Evolutionary conservation across 2,888 invertebrate genomes (phyloP).

Genomic region (Pheosia tremula): DNA sequence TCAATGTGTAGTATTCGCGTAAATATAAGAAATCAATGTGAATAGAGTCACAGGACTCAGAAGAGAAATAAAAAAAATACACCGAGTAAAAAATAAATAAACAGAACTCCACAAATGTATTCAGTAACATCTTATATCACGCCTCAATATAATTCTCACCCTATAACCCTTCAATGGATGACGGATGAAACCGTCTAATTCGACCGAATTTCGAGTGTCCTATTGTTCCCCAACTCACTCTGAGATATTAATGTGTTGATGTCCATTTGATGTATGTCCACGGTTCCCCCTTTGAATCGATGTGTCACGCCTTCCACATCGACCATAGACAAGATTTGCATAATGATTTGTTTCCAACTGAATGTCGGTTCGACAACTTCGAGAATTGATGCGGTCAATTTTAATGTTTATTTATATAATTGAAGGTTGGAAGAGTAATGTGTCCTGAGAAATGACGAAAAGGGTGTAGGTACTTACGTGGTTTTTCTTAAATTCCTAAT

Average conservation of each 20-base stretch:
- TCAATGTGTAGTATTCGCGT: too few relatives aligned
- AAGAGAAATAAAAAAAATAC: too few relatives aligned
- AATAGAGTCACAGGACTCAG: background rate
- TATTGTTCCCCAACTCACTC: conserved; percentile 54
- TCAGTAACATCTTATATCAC: conserved; percentile 40
- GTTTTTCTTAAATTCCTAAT: too few relatives aligned
- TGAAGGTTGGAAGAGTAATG: too few relatives aligned
- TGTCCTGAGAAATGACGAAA: too few relatives aligned
- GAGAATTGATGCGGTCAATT: background rate
- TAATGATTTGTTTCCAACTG: conserved; percentile 55
- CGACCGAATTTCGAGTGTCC: conserved; percentile 53
- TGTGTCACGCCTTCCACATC: conserved; percentile 43
- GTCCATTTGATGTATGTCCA: conserved; percentile 60
- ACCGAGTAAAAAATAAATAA: background rate
- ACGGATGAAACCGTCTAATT: conserved; percentile 64
- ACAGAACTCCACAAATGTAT: conserved; percentile 44
- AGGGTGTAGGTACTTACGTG: too few relatives aligned
- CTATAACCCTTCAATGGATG: conserved; percentile 51
- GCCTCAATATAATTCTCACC: conserved; percentile 26
- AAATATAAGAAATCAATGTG: too few relatives aligned
- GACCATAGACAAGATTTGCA: conserved; percentile 57
- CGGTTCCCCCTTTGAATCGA: conserved; percentile 45
- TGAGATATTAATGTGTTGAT: conserved; percentile 66
- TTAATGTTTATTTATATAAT: background rate
- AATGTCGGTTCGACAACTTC: background rate